Evolutionary conservation across 2,113 vertebrate species (phyloP).

Genomic region (Cromileptes altivelis): DNA sequence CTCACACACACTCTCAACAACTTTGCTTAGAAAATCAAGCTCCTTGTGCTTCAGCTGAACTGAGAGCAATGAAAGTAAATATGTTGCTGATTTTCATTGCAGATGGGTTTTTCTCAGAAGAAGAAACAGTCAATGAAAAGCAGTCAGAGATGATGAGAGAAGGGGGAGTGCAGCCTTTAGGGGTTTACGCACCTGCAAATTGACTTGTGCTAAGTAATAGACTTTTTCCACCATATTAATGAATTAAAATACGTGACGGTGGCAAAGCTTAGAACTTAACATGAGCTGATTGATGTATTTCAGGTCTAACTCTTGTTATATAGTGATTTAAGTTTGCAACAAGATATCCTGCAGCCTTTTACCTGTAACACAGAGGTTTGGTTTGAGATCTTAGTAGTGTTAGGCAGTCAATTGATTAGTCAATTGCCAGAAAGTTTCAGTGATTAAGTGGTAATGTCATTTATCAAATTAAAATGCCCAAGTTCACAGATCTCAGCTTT

Average conservation of each 20-base stretch:
- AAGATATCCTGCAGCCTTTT: not conserved
- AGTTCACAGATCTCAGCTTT: not conserved
- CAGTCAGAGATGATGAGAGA: not conserved
- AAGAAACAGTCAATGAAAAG: not conserved
- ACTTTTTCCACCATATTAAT: not conserved
- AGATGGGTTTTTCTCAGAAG: constrained; percentile 8
- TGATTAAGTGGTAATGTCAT: too few species aligned
- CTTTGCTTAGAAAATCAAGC: constrained; percentile 34
- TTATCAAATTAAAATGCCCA: not conserved
- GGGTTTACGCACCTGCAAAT: not conserved
- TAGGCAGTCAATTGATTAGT: not conserved
- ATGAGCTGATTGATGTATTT: constrained; percentile 6
- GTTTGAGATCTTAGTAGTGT: not conserved
- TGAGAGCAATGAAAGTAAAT: not conserved
- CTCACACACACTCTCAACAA: constrained; percentile 17
- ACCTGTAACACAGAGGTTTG: not conserved
- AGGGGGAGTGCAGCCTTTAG: too few species aligned
- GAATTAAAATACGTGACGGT: constrained; percentile 1
- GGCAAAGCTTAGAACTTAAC: not conserved
- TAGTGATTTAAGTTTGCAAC: not conserved
- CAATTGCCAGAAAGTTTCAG: not conserved
- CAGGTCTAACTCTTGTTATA: not conserved
- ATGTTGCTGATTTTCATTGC: constrained; percentile 12
- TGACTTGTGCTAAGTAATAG: constrained; percentile 6
- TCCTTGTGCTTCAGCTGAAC: constrained; percentile 21